A percentile compares a stretch with the other conserved stretches of the same genome.
These are phyloP conservation scores for Syrrhaptes paradoxus DNA, from an alignment of 2,113 vertebrate species.

Conservation along the genomic window DNA sequence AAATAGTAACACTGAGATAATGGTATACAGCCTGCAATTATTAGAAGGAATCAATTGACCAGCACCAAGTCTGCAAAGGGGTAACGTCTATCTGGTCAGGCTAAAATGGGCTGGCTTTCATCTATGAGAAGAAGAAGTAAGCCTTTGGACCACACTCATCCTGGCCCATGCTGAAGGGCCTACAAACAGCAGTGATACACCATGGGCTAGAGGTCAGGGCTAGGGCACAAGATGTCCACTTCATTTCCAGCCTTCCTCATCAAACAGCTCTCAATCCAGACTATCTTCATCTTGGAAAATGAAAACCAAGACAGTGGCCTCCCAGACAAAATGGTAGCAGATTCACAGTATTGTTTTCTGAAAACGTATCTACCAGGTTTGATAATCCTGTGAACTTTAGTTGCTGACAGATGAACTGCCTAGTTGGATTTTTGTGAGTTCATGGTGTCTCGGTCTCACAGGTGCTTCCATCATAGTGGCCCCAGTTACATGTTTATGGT, in stretches of 20 bases:
- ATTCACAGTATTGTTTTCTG: neutral
- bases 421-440: neutral
- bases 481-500: neutral
- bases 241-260: neutral
- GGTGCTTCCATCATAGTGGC: neutral
- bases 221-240: neutral
- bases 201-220: neutral
- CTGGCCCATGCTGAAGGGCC: neutral
- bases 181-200: neutral
- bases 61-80: neutral
- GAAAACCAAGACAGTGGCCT: neutral
- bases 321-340: neutral
- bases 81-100: neutral
- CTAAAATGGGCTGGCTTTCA: neutral
- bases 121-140: neutral
- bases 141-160: neutral
- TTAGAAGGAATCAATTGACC: neutral
- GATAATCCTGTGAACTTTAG: neutral
- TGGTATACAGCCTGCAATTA: neutral
- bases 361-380: neutral
- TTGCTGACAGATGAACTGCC: neutral
- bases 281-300: neutral
- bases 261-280: neutral
- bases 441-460: neutral
- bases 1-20: neutral